Evolutionary conservation across 2,113 vertebrate species (phyloP).

Genomic region (Sceloporus undulatus): DNA sequence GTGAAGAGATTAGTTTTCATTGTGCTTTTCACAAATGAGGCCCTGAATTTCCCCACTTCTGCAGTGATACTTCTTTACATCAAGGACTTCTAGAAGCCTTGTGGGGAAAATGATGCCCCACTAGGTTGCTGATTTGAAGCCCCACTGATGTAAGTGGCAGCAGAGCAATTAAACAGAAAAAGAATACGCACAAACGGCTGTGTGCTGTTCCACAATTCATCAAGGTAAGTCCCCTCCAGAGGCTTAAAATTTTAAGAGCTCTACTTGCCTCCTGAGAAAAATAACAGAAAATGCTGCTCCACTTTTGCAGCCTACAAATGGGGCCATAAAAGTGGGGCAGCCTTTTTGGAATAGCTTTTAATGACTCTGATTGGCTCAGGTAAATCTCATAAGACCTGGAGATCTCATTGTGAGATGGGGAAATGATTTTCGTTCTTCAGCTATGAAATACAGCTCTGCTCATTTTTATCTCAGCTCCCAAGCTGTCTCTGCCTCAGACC

Average conservation of each 20-base stretch:
- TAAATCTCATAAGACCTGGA: neutral
- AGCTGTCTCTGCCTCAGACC: neutral
- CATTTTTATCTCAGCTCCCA: neutral
- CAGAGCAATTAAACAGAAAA: neutral
- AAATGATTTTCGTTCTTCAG: neutral
- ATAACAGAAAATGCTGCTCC: neutral
- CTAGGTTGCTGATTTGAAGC: neutral
- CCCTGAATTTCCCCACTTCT: neutral
- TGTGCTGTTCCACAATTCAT: neutral
- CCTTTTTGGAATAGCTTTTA: neutral
- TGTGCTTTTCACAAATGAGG: neutral
- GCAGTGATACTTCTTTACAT: neutral
- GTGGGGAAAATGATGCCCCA: neutral
- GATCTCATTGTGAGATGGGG: neutral
- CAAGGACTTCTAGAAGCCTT: neutral
- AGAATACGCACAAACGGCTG: neutral
- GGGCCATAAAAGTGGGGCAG: neutral
- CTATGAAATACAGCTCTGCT: neutral
- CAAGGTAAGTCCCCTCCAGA: neutral
- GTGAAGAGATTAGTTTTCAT: neutral
- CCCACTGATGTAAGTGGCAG: neutral
- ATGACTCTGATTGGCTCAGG: neutral
- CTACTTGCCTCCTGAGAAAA: neutral
- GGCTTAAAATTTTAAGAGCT: neutral
- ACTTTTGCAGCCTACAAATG: neutral